Evolutionary conservation across 1,140 invertebrate genomes (phyloP).

Genomic region (Amyelois transitella): DNA sequence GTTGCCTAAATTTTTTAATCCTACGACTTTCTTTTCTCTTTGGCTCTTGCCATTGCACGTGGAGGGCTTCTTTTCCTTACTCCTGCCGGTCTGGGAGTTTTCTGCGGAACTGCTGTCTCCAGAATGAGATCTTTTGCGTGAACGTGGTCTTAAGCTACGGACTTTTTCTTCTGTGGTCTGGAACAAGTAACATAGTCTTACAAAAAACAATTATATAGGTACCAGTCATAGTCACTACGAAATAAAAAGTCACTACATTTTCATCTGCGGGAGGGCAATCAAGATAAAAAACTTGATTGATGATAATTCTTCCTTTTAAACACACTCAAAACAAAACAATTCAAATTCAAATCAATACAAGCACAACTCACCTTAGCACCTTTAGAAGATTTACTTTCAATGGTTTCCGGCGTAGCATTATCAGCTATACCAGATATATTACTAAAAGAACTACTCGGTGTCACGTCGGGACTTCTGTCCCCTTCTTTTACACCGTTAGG

Average conservation of each 20-base stretch:
- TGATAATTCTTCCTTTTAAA: too few relatives aligned
- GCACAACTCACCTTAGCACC: slow-evolving; percentile 38
- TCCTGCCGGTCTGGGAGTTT: slow-evolving; percentile 36
- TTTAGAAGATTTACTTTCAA: slow-evolving; percentile 42
- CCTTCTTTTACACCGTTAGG: slow-evolving; percentile 31
- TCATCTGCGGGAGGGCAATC: too few relatives aligned
- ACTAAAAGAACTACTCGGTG: slow-evolving; percentile 25
- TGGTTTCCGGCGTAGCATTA: slow-evolving; percentile 18
- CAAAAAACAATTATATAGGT: too few relatives aligned
- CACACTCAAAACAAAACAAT: too few relatives aligned
- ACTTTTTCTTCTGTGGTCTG: slow-evolving; percentile 72
- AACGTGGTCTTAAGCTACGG: slow-evolving; percentile 76
- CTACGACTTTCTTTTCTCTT: slow-evolving; percentile 81
- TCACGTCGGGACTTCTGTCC: slow-evolving; percentile 15
- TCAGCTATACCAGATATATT: slow-evolving; percentile 8
- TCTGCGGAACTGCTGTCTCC: slow-evolving; percentile 75
- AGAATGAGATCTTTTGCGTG: slow-evolving; percentile 77
- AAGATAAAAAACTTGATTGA: too few relatives aligned
- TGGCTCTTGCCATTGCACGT: slow-evolving; percentile 56
- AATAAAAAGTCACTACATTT: too few relatives aligned
- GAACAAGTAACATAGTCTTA: slow-evolving; percentile 11
- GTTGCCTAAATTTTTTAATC: slow-evolving; percentile 89
- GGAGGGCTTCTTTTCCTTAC: slow-evolving; percentile 66
- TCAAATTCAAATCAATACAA: too few relatives aligned
- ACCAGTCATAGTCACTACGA: too few relatives aligned